Evolutionary conservation across 1,140 invertebrate species (phyloP), one percentile per base, ranked within the genome.

Genomic region (Drosophila nasuta): DNA sequence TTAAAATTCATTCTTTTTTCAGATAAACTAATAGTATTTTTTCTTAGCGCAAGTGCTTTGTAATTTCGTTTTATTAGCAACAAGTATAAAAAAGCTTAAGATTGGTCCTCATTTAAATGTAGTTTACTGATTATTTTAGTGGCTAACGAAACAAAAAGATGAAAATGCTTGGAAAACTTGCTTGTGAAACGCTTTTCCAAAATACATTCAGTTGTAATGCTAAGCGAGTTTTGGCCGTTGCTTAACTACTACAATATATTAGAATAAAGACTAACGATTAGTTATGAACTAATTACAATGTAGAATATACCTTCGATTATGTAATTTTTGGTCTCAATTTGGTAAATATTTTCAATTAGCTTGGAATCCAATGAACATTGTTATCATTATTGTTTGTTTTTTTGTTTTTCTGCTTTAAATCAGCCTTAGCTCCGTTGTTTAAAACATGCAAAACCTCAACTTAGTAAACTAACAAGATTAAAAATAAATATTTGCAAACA

Each of bases 321-420:
- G 7, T 48, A 72, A 65, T 88, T 87, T 88, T 88, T 88, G 85
- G 85, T 89, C 70, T 78, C 70, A 80, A 81, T 88, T 89, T 87
- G 85, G 76, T 65, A 51, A 59, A 69, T 76, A 79, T 62, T 35
- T 57, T n/a, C 33, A 65, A 11, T 59, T 62, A 63, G 28, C 33
- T 56, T 79, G 79, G 77, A 82, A 80, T 81, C 72, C 38, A 67
- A 77, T 75, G 25, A 51, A 57, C 20, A 65, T 41, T 63, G 8
- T n/a, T 45, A 38, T 38, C 2, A 33, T 33, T 33, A 33, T 5
- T 1, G 7, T 38, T 38, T 38, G 1, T 6, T 15, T 30, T 17
- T 17, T 20, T 20, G 17, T 49, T 10, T 30, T 51, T 28, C 11
- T 20, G 49, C 15, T 13, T 25, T 20, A 59, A 46, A 70, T 79